Evolutionary conservation across 2,888 invertebrate species (phyloP), one percentile per base, ranked within the genome.

Genomic region (Ditylenchus weischeri): DNA sequence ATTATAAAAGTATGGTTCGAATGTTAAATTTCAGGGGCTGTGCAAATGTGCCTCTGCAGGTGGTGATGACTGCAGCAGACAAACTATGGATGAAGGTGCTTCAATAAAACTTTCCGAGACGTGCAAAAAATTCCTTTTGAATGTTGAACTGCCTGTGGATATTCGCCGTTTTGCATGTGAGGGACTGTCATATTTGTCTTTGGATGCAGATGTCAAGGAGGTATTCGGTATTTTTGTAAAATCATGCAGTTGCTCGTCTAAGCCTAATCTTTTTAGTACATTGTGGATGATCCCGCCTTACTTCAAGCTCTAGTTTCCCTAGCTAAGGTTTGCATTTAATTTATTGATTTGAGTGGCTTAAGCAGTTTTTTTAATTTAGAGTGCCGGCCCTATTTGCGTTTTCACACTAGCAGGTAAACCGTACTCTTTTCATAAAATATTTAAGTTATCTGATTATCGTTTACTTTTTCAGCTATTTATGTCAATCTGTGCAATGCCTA

Each of bases 171-270:
- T 79, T 58, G 81, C 81, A 11, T 81, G 81, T 58, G 81, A 81
- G 66, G 81, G 78, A n/a, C 87, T 98, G 7, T 93, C 95, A 0
- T 98, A 95, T 83, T 86, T 98, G 8, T 93, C 95, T 0, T 87
- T 98, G 66, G 96, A 99, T 86, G 98, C 94, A 13, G 96, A 98
- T 84, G 93, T 98, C 0, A 98, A 98, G 84, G 96, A 98, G 43
- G 43, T 43, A 43, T 8, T 43, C n/a, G 29, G 2, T 29, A 3
- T 8, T 43, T 43, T 15, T 43, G 8, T 13, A 13, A 15, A 2
- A 13, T 43, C 8, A 43, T 38, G 15, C 13, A n/a, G 43, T 43
- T 2, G 8, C 43, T 43, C 2, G 1, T 8, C 8, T 8, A 43
- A 3, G 43, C 11, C 43, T 29, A 5, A 1, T 8, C 11, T 43